Conservation (phyloP, 2,888 invertebrate species). For the Zaprionus bogoriensis region DNA sequence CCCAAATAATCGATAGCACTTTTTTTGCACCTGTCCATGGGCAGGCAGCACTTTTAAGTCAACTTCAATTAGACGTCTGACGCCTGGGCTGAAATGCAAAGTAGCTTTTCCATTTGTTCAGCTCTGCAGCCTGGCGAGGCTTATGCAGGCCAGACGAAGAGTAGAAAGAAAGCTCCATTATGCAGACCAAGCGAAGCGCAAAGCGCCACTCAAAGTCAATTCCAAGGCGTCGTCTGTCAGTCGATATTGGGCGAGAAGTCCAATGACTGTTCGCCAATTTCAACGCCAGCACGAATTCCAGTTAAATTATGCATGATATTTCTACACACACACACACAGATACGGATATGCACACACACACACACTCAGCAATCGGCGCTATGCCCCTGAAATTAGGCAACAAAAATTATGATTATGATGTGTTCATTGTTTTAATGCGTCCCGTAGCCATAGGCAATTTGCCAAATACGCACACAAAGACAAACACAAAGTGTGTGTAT, state of each 20-base stretch:
- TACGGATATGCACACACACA: not conserved
- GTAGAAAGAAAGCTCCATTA: slow-evolving; percentile 46
- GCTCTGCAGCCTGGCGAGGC: slow-evolving; percentile 46
- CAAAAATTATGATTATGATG: slow-evolving; percentile 76
- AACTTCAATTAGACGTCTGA: slow-evolving; percentile 66
- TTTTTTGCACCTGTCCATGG: slow-evolving; percentile 7
- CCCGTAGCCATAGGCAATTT: slow-evolving; percentile 48
- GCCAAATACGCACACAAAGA: slow-evolving; percentile 36
- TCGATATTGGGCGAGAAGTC: slow-evolving; percentile 29
- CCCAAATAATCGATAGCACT: slow-evolving; percentile 13
- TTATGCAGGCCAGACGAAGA: slow-evolving; percentile 39
- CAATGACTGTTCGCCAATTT: slow-evolving; percentile 10
- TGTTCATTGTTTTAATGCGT: slow-evolving; percentile 75
- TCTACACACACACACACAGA: slow-evolving; percentile 6
- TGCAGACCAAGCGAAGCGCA: slow-evolving; percentile 70
- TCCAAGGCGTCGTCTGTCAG: slow-evolving; percentile 36
- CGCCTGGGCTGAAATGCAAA: slow-evolving; percentile 44
- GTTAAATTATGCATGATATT: slow-evolving; percentile 33
- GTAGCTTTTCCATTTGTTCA: slow-evolving; percentile 56
- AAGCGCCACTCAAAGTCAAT: slow-evolving; percentile 50
- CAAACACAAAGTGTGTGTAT: slow-evolving; percentile 20
- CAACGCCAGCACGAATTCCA: slow-evolving; percentile 3
- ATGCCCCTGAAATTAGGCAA: slow-evolving; percentile 66
- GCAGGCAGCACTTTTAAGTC: slow-evolving; percentile 46
- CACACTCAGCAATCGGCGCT: not conserved